Conservation (phyloP, 2,797 vertebrate species). For the Mallotus villosus region DNA sequence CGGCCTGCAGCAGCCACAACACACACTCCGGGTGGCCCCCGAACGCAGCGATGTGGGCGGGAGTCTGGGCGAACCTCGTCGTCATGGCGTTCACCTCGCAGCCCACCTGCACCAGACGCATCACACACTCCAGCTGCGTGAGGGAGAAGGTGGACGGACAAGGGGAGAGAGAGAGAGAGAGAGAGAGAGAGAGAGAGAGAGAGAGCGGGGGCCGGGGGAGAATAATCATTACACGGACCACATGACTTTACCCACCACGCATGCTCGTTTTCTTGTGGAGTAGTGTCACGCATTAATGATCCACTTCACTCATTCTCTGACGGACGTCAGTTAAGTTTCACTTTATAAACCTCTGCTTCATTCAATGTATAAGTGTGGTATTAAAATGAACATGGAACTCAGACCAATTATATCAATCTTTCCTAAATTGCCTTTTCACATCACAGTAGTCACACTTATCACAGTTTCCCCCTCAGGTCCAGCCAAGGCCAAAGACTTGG, state of each 20-base stretch:
- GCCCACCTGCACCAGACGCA: slow-evolving; percentile 87
- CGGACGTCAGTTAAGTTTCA: not conserved
- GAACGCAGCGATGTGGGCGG: slow-evolving; percentile 91
- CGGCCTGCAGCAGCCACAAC: slow-evolving; percentile 90
- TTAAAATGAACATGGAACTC: not conserved
- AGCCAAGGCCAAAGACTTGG: slow-evolving; percentile 7
- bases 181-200: slow-evolving; percentile 10
- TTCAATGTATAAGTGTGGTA: not conserved
- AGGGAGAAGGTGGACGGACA: slow-evolving; percentile 38
- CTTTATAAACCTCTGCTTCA: not conserved
- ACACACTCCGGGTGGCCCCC: slow-evolving; percentile 92
- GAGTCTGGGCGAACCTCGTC: slow-evolving; percentile 90
- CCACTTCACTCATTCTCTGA: too few species aligned
- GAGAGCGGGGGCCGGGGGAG: not conserved
- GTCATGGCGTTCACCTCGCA: slow-evolving; percentile 86
- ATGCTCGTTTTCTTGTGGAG: not conserved
- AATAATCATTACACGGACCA: not conserved
- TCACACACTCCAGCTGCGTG: slow-evolving; percentile 89
- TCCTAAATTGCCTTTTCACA: too few species aligned
- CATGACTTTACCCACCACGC: not conserved
- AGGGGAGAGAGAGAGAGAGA: slow-evolving; percentile 1
- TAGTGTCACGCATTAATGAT: not conserved
- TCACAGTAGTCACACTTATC: not conserved
- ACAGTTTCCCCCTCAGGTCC: not conserved
- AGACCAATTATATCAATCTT: not conserved